Base-by-base conservation (phyloP, 2,113 vertebrate genomes). In the Thunnus maccoyii region DNA sequence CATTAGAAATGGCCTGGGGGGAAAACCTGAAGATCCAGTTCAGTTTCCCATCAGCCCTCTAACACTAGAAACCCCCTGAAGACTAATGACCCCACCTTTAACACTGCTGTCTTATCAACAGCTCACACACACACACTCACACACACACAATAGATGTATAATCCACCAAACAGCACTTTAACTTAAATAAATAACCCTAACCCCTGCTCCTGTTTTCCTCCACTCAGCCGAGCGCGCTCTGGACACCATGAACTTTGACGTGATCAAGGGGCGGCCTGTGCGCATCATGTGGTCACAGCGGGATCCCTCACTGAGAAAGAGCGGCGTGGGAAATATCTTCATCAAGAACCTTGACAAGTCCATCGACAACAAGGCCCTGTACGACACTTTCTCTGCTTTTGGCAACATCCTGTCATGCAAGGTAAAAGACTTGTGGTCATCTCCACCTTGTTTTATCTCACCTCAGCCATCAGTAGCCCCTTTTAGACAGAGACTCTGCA, bases 241-340 rank as follows among this genome's bases (percentile, higher is more conserved):
- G 94, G 98, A 99, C 94, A 99, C 98, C 65, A 99, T 99, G 98
- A 99, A 99, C 93, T 99, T 99, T 55, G 98, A 99, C 51, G 98
- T 99, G 84, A 99, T 99, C 90, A 99, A 99, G 91, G 98, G 98
- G 84, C 96, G 97, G 70, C 98, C 98, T 44, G 96, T 99, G 61
- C 97, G 98, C 85, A 99, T 99, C 91, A 99, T 99, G 98, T 99
- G 98, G 98, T 99, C 98, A 76, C 98, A 99, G 93, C 96, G 98
- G 61, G 98, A 99, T 95, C 98, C 98, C 1, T 99, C 98, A 44
- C 94, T 99, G 90, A 96, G 98, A 86, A 99, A 99, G 92, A 99
- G 98, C 0, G 98, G 98, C 1, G 98, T 99, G 2, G 98, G 98
- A 83, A 99, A 99, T 95, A 99, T 99, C 93, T 99, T 99, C 94